These are phyloP conservation scores for Promerops cafer DNA, from an alignment of 2,113 vertebrate species.

Conservation along the genomic window DNA sequence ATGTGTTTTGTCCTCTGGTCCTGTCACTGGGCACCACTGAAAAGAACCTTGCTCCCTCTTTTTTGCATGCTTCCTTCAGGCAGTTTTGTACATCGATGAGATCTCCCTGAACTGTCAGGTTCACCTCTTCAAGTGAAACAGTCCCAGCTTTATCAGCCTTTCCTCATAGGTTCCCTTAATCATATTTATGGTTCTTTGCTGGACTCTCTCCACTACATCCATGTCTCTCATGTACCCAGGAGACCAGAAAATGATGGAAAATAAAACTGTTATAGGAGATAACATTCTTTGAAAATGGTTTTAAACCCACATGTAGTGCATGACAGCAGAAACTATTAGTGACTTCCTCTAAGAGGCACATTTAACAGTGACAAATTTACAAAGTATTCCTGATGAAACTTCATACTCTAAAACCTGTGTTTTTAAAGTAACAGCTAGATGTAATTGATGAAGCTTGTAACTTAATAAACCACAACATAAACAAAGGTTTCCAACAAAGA, in stretches of 20 bases:
- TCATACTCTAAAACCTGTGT: not conserved
- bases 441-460: not conserved
- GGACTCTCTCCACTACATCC: not conserved
- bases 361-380: not conserved
- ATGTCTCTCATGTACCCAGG: not conserved
- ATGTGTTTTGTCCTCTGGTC: not conserved
- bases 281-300: not conserved
- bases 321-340: not conserved
- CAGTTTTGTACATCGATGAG: not conserved
- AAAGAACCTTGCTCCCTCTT: not conserved
- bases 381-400: not conserved
- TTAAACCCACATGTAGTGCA: not conserved
- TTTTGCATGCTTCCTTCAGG: not conserved
- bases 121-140: not conserved
- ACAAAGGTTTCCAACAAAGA: not conserved
- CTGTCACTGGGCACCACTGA: not conserved
- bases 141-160: not conserved
- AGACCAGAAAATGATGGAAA: not conserved
- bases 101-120: not conserved
- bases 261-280: not conserved
- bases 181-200: not conserved
- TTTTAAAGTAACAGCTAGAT: not conserved
- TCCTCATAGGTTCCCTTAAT: not conserved
- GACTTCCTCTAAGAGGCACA: not conserved
- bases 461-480: not conserved